Percentiles rank a stretch among this genome's conserved stretches.
phyloP scores from a whole-genome alignment of 2,888 invertebrate genomes.

The Mesorhabditis belari region DNA sequence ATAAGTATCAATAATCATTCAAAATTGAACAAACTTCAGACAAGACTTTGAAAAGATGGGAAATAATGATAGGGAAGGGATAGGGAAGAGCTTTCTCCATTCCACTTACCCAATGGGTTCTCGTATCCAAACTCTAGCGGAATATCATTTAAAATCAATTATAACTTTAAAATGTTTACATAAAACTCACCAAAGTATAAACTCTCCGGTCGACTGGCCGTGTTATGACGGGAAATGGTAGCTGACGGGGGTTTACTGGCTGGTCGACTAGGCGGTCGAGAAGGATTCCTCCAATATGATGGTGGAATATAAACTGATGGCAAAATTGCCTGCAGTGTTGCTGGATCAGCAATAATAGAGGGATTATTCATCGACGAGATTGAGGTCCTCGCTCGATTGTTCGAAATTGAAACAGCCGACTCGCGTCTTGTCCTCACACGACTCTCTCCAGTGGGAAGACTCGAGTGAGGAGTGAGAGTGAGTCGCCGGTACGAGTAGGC shows the following conservation, averaged over 20 bases:
- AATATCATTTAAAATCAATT: too few species aligned
- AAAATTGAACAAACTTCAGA: too few species aligned
- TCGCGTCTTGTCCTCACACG: constrained; percentile 1
- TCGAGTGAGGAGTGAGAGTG: constrained; percentile 24
- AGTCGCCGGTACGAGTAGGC: constrained; percentile 34
- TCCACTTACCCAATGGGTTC: too few species aligned
- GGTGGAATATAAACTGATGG: neutral
- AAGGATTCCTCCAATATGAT: constrained; percentile 10
- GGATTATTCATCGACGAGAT: constrained; percentile 11
- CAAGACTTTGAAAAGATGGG: too few species aligned
- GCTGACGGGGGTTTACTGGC: constrained; percentile 21
- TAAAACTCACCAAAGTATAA: neutral
- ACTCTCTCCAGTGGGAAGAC: constrained; percentile 6
- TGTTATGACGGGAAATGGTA: constrained; percentile 27
- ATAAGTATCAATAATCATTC: too few species aligned
- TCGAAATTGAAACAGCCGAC: neutral
- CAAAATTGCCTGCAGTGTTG: neutral
- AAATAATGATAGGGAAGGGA: too few species aligned
- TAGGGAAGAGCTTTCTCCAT: too few species aligned
- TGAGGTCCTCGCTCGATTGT: constrained; percentile 14
- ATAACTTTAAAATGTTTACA: too few species aligned
- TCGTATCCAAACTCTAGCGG: too few species aligned
- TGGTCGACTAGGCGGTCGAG: constrained; percentile 28
- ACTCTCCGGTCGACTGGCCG: constrained; percentile 11
- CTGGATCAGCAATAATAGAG: constrained; percentile 11